phyloP scores from a whole-genome alignment of 1,140 invertebrate species.

The Zeugodacus cucurbitae region DNA sequence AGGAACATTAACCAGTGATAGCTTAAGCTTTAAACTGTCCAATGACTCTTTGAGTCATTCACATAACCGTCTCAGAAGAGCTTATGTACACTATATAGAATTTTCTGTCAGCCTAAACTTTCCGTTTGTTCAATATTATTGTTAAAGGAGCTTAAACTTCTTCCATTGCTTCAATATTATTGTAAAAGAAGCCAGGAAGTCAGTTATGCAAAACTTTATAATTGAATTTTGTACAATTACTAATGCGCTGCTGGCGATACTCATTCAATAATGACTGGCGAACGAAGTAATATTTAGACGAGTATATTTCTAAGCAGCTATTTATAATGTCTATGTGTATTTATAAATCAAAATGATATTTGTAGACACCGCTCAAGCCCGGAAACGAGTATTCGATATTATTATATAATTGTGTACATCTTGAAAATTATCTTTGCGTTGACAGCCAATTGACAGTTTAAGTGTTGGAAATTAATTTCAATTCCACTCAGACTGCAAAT shows the following conservation, averaged over 20 bases:
- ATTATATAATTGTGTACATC: neutral
- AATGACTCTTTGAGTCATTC: too few species aligned
- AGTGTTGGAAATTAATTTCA: constrained; percentile 18
- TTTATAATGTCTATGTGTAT: neutral
- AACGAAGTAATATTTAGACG: neutral
- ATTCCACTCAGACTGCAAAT: neutral
- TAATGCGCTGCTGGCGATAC: neutral
- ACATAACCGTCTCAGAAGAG: too few species aligned
- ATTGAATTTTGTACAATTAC: neutral
- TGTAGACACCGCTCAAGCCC: neutral
- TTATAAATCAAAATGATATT: neutral
- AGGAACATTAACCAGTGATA: too few species aligned
- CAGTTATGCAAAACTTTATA: neutral
- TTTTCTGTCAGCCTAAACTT: too few species aligned
- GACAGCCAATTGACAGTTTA: constrained; percentile 12
- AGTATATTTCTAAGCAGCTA: neutral
- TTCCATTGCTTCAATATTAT: too few species aligned
- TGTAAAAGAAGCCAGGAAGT: neutral
- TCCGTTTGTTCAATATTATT: too few species aligned
- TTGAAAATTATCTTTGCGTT: neutral
- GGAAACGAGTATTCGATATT: neutral
- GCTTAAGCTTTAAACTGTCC: too few species aligned
- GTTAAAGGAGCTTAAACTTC: too few species aligned
- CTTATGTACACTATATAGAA: too few species aligned
- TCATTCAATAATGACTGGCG: neutral